Conservation (phyloP, 2,888 invertebrate genomes). For the Pollenia angustigena region DNA sequence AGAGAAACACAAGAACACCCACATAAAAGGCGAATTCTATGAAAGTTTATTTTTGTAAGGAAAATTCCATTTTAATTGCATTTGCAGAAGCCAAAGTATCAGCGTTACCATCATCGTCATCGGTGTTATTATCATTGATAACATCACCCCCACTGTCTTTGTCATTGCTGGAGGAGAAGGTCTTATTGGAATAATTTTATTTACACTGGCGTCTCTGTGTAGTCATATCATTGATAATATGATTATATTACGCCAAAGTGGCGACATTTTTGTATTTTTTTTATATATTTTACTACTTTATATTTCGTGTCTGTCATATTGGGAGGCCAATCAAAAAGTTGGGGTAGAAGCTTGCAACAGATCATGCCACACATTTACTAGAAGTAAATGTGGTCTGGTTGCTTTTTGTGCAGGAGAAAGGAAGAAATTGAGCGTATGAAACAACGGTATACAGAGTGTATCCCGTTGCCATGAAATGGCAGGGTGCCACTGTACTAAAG, state of each 20-base stretch:
- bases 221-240: conserved; percentile 69
- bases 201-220: conserved; percentile 61
- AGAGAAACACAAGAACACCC: conserved; percentile 21
- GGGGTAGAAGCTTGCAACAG: conserved; percentile 60
- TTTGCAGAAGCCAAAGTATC: conserved; percentile 45
- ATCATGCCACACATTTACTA: conserved; percentile 37
- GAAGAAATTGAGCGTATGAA: background rate
- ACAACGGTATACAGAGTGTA: conserved; percentile 46
- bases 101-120: conserved; percentile 12
- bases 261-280: conserved; percentile 64
- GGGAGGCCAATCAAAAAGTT: conserved; percentile 73
- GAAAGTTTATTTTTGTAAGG: background rate
- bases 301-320: conserved; percentile 51
- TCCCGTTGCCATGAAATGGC: conserved; percentile 76
- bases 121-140: background rate
- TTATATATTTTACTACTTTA: conserved; percentile 47
- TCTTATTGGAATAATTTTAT: conserved; percentile 46
- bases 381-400: background rate
- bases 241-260: conserved; percentile 74
- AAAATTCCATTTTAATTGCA: conserved; percentile 63
- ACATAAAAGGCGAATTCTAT: conserved; percentile 45
- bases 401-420: background rate
- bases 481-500: conserved; percentile 75
- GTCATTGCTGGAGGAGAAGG: conserved; percentile 4
- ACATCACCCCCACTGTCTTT: conserved; percentile 35